Conservation (phyloP, 2,888 invertebrate species). For the Andricus curvator region DNA sequence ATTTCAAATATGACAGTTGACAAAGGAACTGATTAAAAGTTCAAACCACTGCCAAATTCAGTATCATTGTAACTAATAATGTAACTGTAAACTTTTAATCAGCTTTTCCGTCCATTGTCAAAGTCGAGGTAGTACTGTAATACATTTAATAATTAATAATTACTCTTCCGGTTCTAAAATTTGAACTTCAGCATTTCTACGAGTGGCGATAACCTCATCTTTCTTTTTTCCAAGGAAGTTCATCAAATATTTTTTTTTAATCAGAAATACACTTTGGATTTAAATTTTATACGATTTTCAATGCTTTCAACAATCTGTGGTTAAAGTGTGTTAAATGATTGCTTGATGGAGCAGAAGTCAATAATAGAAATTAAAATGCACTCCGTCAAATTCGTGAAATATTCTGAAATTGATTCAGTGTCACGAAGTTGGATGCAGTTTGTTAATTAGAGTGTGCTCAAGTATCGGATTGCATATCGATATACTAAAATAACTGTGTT, state of each 20-base stretch:
- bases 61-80: no score
- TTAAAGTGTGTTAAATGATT: background rate
- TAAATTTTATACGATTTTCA: background rate
- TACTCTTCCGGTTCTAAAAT: constrained; percentile 11
- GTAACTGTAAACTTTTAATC: no score
- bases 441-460: constrained; percentile 18
- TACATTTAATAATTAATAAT: background rate
- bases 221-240: background rate
- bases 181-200: background rate
- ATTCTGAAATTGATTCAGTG: constrained; percentile 3
- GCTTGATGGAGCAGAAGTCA: background rate
- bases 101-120: no score
- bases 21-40: no score
- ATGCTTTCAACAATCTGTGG: background rate
- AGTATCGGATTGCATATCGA: constrained; percentile 8
- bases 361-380: constrained; percentile 10
- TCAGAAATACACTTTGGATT: background rate
- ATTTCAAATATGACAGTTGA: no score
- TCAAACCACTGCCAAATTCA: no score
- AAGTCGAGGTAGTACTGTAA: no score
- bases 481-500: constrained; percentile 25
- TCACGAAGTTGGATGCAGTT: constrained; percentile 16
- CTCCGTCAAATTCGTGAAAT: background rate
- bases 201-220: background rate
- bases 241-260: background rate